Percentiles rank a stretch among this genome's conserved stretches.
Conservation (phyloP, 2,797 vertebrate species). For the Semaprochilodus insignis region DNA sequence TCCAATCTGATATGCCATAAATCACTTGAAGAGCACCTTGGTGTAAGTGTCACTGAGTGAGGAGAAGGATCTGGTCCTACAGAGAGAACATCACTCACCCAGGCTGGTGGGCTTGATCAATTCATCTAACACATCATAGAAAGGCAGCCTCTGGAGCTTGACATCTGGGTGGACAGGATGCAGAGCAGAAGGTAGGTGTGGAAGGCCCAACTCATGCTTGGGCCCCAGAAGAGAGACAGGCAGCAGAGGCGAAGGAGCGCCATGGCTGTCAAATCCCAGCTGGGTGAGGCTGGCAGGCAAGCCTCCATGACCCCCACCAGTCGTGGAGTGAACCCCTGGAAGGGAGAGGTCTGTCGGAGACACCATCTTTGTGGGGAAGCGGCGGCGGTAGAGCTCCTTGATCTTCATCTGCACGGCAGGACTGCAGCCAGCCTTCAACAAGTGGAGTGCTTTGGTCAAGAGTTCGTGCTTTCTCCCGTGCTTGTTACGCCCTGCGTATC, state of each 20-base stretch:
- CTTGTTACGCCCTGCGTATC: conserved; percentile 98
- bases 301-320: conserved; percentile 62
- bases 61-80: neutral
- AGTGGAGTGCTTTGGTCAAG: conserved; percentile 96
- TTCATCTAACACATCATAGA: conserved; percentile 97
- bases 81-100: conserved; percentile 79
- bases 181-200: conserved; percentile 93
- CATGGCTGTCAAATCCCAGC: conserved; percentile 87
- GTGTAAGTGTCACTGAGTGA: conserved; percentile 17
- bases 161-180: conserved; percentile 98
- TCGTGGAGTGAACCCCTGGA: conserved; percentile 88
- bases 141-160: conserved; percentile 98
- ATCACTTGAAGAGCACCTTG: conserved; percentile 51
- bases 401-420: conserved; percentile 99
- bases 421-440: conserved; percentile 97
- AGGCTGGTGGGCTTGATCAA: conserved; percentile 98
- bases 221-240: conserved; percentile 95
- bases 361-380: conserved; percentile 98
- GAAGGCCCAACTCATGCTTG: conserved; percentile 96
- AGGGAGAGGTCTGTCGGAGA: conserved; percentile 93
- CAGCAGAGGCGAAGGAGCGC: conserved; percentile 90
- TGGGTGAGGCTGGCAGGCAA: conserved; percentile 89
- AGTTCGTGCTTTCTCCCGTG: conserved; percentile 99
- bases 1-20: conserved; percentile 54
- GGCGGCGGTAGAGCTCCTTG: conserved; percentile 97